A percentile compares a stretch with the other conserved stretches of the same genome.
These are phyloP conservation scores for Rhopilema esculentum DNA, from an alignment of 30 jellyfish, hydroid and myxozoan genomes.

Conservation along the genomic window DNA sequence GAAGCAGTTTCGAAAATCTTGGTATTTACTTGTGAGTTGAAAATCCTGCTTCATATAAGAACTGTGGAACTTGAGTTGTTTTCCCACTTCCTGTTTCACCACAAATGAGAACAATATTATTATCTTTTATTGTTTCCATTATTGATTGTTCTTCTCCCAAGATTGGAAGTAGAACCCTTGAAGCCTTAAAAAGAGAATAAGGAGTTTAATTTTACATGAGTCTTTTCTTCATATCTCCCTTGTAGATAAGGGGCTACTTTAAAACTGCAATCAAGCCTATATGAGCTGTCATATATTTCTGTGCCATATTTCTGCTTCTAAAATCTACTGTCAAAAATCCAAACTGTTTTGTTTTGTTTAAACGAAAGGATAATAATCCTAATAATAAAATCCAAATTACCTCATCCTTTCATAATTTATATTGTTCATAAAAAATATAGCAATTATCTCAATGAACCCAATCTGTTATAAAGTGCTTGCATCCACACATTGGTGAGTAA, in stretches of 20 bases:
- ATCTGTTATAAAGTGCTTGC: too few species aligned
- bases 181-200: constrained; percentile 57
- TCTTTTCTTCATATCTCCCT: constrained; percentile 3
- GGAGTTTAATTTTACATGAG: neutral
- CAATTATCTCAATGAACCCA: too few species aligned
- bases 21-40: constrained; percentile 85
- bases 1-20: too few species aligned
- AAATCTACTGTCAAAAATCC: too few species aligned
- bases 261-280: neutral
- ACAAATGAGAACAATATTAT: constrained; percentile 81
- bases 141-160: constrained; percentile 94
- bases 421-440: too few species aligned
- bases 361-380: too few species aligned
- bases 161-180: constrained; percentile 95
- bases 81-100: constrained; percentile 99
- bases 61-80: constrained; percentile 99
- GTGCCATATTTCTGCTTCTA: too few species aligned
- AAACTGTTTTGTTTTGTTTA: too few species aligned
- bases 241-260: neutral
- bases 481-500: too few species aligned
- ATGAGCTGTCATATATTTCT: too few species aligned
- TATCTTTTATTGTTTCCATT: constrained; percentile 92
- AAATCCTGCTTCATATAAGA: constrained; percentile 98
- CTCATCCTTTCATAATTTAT: too few species aligned
- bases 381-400: too few species aligned